Percentiles rank a stretch among this genome's conserved stretches.
These are phyloP conservation scores for Notolabrus celidotus DNA, from an alignment of 2,797 vertebrate species.

Conservation along the genomic window DNA sequence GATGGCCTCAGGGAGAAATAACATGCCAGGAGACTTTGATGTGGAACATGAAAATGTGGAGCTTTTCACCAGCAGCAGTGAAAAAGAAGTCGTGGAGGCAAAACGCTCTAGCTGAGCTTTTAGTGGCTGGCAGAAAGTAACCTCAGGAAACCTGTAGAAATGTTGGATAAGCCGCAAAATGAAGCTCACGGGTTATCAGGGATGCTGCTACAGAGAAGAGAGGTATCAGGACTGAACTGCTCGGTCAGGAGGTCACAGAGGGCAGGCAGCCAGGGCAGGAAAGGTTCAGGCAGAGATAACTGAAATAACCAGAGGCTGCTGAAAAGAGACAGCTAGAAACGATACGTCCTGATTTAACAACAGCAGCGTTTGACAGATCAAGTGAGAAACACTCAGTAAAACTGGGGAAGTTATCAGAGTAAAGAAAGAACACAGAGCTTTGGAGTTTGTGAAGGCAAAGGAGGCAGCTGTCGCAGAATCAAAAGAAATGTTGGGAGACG, in stretches of 20 bases:
- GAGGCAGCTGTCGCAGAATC: constrained; percentile 36
- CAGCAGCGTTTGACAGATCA: constrained; percentile 20
- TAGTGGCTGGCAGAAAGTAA: constrained; percentile 15
- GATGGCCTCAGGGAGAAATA: constrained; percentile 45
- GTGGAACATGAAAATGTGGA: constrained; percentile 49
- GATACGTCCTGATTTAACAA: constrained; percentile 45
- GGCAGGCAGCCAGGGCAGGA: constrained; percentile 27
- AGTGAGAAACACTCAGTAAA: constrained; percentile 7
- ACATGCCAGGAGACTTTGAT: constrained; percentile 52
- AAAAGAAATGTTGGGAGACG: constrained; percentile 23
- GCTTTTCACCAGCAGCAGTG: constrained; percentile 40
- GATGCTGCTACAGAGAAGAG: constrained; percentile 11
- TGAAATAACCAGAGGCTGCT: constrained; percentile 35
- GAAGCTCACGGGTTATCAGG: constrained; percentile 27
- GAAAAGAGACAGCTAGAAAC: not conserved
- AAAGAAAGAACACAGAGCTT: constrained; percentile 10
- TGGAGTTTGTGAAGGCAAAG: constrained; percentile 19
- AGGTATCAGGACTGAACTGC: constrained; percentile 25
- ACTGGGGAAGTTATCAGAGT: constrained; percentile 38
- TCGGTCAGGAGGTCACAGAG: constrained; percentile 14
- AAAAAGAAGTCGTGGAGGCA: constrained; percentile 10
- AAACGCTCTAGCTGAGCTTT: constrained; percentile 28
- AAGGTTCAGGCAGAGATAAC: constrained; percentile 30
- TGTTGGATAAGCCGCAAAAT: constrained; percentile 15
- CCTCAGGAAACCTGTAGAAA: constrained; percentile 13